phyloP scores from a whole-genome alignment of 1,140 invertebrate genomes.

The Caenorhabditis inopinata region DNA sequence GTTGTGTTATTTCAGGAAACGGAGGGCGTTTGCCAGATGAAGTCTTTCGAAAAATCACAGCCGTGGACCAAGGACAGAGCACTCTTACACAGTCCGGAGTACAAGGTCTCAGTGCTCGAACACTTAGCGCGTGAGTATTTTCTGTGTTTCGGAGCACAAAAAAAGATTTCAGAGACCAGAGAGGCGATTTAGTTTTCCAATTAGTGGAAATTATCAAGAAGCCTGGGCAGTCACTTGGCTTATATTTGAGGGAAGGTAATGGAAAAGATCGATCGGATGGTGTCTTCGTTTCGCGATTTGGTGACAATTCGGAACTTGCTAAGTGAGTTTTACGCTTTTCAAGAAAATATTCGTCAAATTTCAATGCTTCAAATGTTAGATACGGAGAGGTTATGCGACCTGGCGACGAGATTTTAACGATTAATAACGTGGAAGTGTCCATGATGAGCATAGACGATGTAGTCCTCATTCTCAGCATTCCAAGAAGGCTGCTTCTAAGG shows the following conservation, averaged over 20 bases:
- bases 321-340: conserved; percentile 65
- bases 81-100: conserved; percentile 50
- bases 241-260: conserved; percentile 79
- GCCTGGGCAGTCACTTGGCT: conserved; percentile 92
- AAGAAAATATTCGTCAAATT: background rate
- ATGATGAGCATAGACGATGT: conserved; percentile 97
- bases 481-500: conserved; percentile 81
- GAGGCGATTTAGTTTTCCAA: conserved; percentile 69
- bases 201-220: conserved; percentile 98
- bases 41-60: conserved; percentile 42
- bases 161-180: conserved; percentile 8
- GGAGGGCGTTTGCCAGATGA: conserved; percentile 41
- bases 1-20: conserved; percentile 14
- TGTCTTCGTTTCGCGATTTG: conserved; percentile 96
- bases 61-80: conserved; percentile 50
- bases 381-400: conserved; percentile 94
- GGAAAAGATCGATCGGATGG: conserved; percentile 87
- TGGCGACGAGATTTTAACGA: conserved; percentile 96
- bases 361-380: conserved; percentile 61
- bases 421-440: conserved; percentile 93
- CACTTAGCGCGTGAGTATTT: conserved; percentile 45
- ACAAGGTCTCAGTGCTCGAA: conserved; percentile 49
- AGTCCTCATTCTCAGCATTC: conserved; percentile 97
- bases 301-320: conserved; percentile 76
- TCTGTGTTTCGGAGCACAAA: conserved; percentile 1